Percentiles rank a stretch among this genome's conserved stretches.
phyloP scores from a whole-genome alignment of 2,888 invertebrate species.

The Lycophotia porphyrea region DNA sequence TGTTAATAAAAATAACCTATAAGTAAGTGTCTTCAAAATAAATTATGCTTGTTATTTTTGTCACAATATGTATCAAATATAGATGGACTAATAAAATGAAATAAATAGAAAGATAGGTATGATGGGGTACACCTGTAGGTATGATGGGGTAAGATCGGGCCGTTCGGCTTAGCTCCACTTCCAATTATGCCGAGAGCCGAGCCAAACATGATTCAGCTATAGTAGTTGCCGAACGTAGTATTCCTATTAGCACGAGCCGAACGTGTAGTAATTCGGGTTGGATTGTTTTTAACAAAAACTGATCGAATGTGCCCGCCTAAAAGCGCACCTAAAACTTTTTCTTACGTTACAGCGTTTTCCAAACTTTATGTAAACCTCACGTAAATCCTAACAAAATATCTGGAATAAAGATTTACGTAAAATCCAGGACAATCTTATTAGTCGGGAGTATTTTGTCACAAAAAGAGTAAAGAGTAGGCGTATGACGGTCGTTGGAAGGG shows the following conservation, averaged over 20 bases:
- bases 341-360: not conserved
- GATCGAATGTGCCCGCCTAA: too few relatives aligned
- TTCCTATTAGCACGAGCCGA: not conserved
- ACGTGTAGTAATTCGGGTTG: not conserved
- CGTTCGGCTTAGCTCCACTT: not conserved
- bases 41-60: not conserved
- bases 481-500: constrained; percentile 31
- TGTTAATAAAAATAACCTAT: not conserved
- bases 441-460: constrained; percentile 48
- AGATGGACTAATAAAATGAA: too few relatives aligned
- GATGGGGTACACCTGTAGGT: too few relatives aligned
- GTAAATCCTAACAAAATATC: constrained; percentile 15
- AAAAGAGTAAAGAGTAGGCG: constrained; percentile 32
- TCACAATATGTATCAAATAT: too few relatives aligned
- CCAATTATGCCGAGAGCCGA: not conserved
- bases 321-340: not conserved
- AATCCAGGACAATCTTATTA: constrained; percentile 46
- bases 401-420: constrained; percentile 21
- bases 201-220: not conserved
- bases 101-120: too few relatives aligned
- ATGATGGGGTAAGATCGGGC: not conserved
- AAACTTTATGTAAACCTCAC: constrained; percentile 6
- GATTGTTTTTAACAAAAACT: too few relatives aligned
- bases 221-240: not conserved
- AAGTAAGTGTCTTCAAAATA: not conserved